Conservation (phyloP, 2,113 vertebrate species). For the Hydropotes inermis region DNA sequence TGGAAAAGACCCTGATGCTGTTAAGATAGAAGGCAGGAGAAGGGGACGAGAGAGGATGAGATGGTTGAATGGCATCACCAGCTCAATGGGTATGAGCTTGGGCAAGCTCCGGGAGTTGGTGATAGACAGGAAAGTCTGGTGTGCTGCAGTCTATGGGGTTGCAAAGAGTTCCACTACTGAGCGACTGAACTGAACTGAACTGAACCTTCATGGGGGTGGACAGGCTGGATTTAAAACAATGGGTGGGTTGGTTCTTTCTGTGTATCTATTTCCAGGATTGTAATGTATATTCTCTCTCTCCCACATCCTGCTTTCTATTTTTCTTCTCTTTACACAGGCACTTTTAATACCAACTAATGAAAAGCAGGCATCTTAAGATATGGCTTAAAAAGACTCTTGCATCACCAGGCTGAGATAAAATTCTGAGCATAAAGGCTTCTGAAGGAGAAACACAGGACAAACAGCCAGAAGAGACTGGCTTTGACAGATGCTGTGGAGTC, state of each 20-base stretch:
- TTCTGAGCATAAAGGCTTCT: not conserved
- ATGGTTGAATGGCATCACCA: not conserved
- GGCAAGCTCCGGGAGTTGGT: not conserved
- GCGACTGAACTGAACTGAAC: not conserved
- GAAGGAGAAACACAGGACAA: not conserved
- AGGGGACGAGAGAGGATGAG: not conserved
- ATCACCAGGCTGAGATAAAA: not conserved
- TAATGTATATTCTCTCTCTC: conserved; percentile 27
- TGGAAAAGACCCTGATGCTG: not conserved
- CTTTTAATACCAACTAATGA: conserved; percentile 46
- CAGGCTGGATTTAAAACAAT: not conserved
- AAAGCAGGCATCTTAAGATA: conserved; percentile 19
- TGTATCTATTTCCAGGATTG: conserved; percentile 40
- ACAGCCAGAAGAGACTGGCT: not conserved
- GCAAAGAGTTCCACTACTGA: not conserved
- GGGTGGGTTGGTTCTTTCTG: not conserved
- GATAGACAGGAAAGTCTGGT: not conserved
- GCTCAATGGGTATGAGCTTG: not conserved
- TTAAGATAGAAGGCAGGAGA: not conserved
- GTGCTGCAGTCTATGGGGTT: not conserved
- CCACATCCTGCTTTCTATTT: conserved; percentile 55
- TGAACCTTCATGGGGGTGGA: conserved; percentile 29
- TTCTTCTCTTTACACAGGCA: conserved; percentile 15
- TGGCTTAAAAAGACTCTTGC: not conserved
- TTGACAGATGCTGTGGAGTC: not conserved